Evolutionary conservation across 2,888 invertebrate species (phyloP), one percentile per base, ranked within the genome.

Genomic region (Digitonthophagus gazella): DNA sequence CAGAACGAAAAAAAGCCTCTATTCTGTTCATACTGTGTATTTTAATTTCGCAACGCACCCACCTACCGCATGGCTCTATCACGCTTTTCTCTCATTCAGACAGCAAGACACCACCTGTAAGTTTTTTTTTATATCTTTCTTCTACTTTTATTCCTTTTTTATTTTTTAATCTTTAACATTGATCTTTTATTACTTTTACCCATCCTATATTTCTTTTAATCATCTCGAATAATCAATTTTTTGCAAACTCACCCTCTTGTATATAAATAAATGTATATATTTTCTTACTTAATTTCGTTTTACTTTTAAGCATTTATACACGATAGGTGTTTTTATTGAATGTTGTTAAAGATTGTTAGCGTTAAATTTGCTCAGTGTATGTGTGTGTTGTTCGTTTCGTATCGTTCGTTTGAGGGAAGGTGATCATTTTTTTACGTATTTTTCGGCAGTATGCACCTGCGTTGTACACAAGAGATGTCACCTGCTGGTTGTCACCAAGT

Each of bases 381-480:
- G 65, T 61, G 63, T 67, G 58, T 20, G 22, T 66, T 22, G 55
- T 61, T 65, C 28, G 57, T n/a, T 8, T 15, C 22, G 6, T 16
- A 44, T 15, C n/a, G 57, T 14, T 28, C 56, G 19, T 67, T 54
- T 11, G 28, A 44, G 28, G 28, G 28, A 44, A 65, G 68, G 65
- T 70, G 61, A 44, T 70, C 68, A 63, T 70, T 70, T 65, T 70
- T 44, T 44, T 8, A 8, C 28, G 28, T 61, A 68, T 70, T 66
- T 71, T 65, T 69, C 67, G 69, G 66, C 71, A 97, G 98, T 98
- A 74, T 99, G 99, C 85, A 98, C 98, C 71, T 97, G 97, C 84
- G 99, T 99, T 80, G 98, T 99, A 74, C 99, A 99, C 88, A 99
- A 99, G 84, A 89, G 98, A 81, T 99, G 99, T 83, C 98, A 99